Evolutionary conservation across 2,113 vertebrate species (phyloP).

Genomic region (Neotoma lepida): DNA sequence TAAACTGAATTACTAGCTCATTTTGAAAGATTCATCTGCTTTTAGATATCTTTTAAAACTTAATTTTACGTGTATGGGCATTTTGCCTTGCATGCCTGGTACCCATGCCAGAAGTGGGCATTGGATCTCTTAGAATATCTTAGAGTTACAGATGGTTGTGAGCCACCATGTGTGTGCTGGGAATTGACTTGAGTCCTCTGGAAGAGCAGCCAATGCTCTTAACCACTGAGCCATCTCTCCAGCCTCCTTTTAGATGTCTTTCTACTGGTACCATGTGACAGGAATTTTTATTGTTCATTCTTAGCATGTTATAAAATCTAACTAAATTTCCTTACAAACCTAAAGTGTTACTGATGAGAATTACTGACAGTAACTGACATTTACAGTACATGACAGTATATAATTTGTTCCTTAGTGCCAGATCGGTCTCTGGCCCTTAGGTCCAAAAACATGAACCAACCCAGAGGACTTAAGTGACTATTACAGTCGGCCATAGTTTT

Average conservation of each 20-base stretch:
- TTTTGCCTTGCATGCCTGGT: not conserved
- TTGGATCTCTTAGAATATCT: not conserved
- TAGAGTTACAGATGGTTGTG: not conserved
- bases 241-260: not conserved
- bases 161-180: not conserved
- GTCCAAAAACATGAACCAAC: constrained; percentile 8
- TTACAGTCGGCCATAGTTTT: constrained; percentile 27
- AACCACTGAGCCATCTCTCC: not conserved
- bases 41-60: constrained; percentile 17
- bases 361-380: constrained; percentile 9
- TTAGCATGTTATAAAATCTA: constrained; percentile 13
- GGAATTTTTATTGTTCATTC: not conserved
- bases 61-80: not conserved
- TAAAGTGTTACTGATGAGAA: constrained; percentile 27
- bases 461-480: constrained; percentile 2
- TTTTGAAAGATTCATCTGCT: constrained; percentile 37
- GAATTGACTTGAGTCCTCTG: not conserved
- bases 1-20: constrained; percentile 50
- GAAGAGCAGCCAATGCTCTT: not conserved
- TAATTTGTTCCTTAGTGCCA: constrained; percentile 25
- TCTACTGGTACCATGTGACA: not conserved
- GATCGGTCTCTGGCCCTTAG: not conserved
- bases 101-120: not conserved
- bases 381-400: not conserved
- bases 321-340: constrained; percentile 9